phyloP scores from a whole-genome alignment of 2,113 vertebrate genomes.

The Pica pica region DNA sequence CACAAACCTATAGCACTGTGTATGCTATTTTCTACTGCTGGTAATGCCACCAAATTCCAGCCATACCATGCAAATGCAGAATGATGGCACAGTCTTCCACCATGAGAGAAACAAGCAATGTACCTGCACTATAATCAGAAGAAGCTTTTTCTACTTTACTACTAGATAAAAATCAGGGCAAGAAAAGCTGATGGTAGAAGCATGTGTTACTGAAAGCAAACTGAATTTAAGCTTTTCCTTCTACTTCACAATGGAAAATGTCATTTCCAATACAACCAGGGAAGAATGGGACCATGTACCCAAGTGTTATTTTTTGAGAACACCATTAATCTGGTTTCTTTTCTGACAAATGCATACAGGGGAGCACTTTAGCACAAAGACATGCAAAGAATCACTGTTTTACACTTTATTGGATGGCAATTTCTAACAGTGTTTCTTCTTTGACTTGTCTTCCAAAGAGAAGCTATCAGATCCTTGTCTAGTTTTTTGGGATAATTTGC shows the following conservation, averaged over 20 bases:
- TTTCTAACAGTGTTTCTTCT: not conserved
- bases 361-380: not conserved
- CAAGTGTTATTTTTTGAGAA: not conserved
- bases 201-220: not conserved
- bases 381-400: not conserved
- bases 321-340: not conserved
- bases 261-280: not conserved
- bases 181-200: not conserved
- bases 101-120: not conserved
- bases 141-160: not conserved
- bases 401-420: not conserved
- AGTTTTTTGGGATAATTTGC: not conserved
- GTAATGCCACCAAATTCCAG: not conserved
- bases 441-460: not conserved
- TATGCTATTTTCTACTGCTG: not conserved
- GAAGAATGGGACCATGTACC: not conserved
- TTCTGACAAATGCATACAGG: not conserved
- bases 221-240: not conserved
- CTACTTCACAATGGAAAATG: not conserved
- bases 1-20: not conserved
- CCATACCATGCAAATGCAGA: too few relatives aligned
- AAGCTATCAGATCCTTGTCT: not conserved
- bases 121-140: not conserved
- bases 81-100: not conserved
- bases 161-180: not conserved